A percentile compares a stretch with the other conserved stretches of the same genome.
phyloP scores from a whole-genome alignment of 2,113 vertebrate species.

The Zapornia atra region DNA sequence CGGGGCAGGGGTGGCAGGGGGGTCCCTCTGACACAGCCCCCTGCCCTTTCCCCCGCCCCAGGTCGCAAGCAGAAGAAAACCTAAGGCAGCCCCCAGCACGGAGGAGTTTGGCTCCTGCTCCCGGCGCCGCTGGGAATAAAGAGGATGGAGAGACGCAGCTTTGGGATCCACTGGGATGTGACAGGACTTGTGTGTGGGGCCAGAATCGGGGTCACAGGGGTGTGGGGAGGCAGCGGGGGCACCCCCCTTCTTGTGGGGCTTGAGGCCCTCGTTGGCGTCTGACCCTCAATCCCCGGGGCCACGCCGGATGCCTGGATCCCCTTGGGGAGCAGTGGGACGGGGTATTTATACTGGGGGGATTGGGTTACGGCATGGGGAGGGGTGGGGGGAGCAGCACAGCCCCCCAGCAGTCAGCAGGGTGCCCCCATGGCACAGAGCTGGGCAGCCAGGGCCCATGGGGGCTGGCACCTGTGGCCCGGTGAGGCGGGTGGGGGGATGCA shows the following conservation, averaged over 20 bases:
- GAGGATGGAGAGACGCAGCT: fast-evolving
- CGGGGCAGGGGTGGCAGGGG: fast-evolving
- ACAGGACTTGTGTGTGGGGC: not conserved
- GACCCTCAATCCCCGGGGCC: fast-evolving
- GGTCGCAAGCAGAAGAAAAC: constrained; percentile 80
- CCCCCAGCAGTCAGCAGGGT: fast-evolving
- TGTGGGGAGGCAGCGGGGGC: fast-evolving
- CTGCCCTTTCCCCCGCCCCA: not conserved
- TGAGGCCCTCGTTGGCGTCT: fast-evolving
- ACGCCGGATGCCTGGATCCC: not conserved
- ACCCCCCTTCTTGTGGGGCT: not conserved
- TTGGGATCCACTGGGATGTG: fast-evolving
- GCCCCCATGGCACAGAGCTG: fast-evolving
- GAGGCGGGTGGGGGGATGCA: not conserved
- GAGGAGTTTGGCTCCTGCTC: not conserved
- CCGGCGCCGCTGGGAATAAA: not conserved
- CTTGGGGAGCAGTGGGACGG: not conserved
- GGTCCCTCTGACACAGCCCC: no score
- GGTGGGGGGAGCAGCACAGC: not conserved
- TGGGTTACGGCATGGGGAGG: not conserved
- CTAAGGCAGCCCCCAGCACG: fast-evolving
- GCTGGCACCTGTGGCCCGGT: fast-evolving
- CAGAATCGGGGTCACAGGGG: fast-evolving
- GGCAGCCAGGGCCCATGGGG: fast-evolving
- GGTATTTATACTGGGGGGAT: not conserved